phyloP scores from a whole-genome alignment of 2,797 vertebrate species.

The Ispidina picta region DNA sequence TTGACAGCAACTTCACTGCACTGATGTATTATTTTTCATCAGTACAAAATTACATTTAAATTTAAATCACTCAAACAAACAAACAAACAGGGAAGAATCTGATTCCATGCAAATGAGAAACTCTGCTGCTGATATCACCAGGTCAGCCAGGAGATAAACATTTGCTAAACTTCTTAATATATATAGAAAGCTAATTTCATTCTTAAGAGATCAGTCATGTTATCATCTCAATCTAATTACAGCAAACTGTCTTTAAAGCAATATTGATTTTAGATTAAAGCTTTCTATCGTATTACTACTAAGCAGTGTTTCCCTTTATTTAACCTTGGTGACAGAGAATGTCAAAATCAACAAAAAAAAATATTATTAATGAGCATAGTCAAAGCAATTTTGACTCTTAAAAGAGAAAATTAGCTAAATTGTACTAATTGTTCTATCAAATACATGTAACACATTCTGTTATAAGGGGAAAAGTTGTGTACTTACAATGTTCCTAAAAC shows the following conservation, averaged over 20 bases:
- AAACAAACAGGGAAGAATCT: background rate
- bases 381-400: background rate
- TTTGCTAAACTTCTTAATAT: slow-evolving; percentile 41
- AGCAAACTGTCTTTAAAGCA: slow-evolving; percentile 76
- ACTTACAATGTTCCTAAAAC: background rate
- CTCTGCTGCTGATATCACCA: background rate
- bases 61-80: background rate
- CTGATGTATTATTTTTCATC: background rate
- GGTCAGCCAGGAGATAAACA: background rate
- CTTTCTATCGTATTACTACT: slow-evolving; percentile 63
- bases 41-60: background rate
- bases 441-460: slow-evolving; percentile 19
- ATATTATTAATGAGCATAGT: background rate
- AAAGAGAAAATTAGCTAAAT: slow-evolving; percentile 25
- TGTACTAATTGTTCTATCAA: background rate
- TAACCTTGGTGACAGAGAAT: slow-evolving; percentile 55
- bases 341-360: slow-evolving; percentile 1
- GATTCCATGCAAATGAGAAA: background rate
- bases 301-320: slow-evolving; percentile 43
- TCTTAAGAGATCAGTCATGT: slow-evolving; percentile 53
- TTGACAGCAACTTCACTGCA: background rate
- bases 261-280: slow-evolving; percentile 78
- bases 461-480: background rate
- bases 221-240: slow-evolving; percentile 72
- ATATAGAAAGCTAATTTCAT: slow-evolving; percentile 52